Percentiles rank a stretch among this genome's conserved stretches.
Conservation (phyloP, 2,797 vertebrate species). For the Orientallactaga sibirica region DNA sequence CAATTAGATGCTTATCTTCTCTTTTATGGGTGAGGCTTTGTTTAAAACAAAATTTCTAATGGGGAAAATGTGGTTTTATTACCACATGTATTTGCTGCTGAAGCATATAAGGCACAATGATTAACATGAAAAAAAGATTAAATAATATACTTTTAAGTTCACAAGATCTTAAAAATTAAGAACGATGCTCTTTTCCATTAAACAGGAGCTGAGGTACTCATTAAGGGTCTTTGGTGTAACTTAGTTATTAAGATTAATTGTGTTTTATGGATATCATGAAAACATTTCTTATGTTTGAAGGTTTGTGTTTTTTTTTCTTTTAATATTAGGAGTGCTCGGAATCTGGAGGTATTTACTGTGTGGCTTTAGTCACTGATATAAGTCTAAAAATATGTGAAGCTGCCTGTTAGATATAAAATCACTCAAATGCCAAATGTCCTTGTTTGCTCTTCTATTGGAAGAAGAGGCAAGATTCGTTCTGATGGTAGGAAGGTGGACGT, state of each 20-base stretch:
- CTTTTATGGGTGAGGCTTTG: slow-evolving; percentile 56
- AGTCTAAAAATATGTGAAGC: slow-evolving; percentile 79
- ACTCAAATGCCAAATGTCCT: slow-evolving; percentile 62
- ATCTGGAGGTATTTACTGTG: slow-evolving; percentile 75
- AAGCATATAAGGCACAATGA: slow-evolving; percentile 61
- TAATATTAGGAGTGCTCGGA: slow-evolving; percentile 58
- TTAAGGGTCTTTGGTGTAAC: slow-evolving; percentile 64
- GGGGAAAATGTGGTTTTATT: slow-evolving; percentile 74
- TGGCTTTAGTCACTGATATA: slow-evolving; percentile 79
- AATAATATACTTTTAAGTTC: slow-evolving; percentile 68
- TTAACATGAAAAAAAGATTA: slow-evolving; percentile 69
- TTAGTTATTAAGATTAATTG: slow-evolving; percentile 76
- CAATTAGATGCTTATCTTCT: slow-evolving; percentile 75
- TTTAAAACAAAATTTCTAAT: slow-evolving; percentile 77
- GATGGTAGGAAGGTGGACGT: neutral
- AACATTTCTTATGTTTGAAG: slow-evolving; percentile 59
- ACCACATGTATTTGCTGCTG: slow-evolving; percentile 61
- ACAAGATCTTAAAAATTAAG: slow-evolving; percentile 67
- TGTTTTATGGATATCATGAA: slow-evolving; percentile 73
- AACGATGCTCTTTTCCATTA: slow-evolving; percentile 55
- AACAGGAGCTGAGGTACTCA: slow-evolving; percentile 54
- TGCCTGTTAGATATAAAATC: slow-evolving; percentile 76
- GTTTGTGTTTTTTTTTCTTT: slow-evolving; percentile 51
- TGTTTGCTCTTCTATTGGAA: slow-evolving; percentile 67
- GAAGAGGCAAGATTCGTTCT: slow-evolving; percentile 43